Percentiles rank a stretch among this genome's conserved stretches.
Conservation (phyloP, 2,797 vertebrate genomes). For the Diplodus sargus region DNA sequence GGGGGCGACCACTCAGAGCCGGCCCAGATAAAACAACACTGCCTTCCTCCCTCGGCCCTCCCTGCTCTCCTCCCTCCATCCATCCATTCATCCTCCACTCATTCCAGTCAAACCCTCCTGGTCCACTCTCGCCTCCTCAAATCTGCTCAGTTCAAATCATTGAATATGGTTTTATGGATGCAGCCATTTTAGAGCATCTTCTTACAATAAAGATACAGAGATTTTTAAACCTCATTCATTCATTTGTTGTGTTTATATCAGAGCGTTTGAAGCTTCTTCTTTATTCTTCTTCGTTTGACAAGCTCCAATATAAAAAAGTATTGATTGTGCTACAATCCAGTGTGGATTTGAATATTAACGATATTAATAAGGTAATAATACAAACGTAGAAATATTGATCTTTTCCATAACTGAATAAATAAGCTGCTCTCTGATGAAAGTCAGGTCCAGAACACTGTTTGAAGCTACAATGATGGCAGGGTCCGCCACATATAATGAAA, state of each 20-base stretch:
- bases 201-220: background rate
- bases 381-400: too few relatives aligned
- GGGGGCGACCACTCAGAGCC: slow-evolving; percentile 70
- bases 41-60: slow-evolving; percentile 34
- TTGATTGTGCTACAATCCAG: too few relatives aligned
- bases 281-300: too few relatives aligned
- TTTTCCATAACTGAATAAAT: too few relatives aligned
- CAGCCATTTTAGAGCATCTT: background rate
- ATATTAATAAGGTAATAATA: too few relatives aligned
- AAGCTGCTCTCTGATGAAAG: too few relatives aligned
- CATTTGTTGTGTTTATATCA: background rate
- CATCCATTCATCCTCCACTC: slow-evolving; percentile 40
- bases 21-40: slow-evolving; percentile 74
- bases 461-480: too few relatives aligned
- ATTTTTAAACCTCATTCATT: background rate
- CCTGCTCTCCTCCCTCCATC: slow-evolving; percentile 22
- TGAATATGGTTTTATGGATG: slow-evolving; percentile 10
- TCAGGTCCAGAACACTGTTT: too few relatives aligned
- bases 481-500: too few relatives aligned
- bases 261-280: too few relatives aligned
- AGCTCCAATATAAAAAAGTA: too few relatives aligned
- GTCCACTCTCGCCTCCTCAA: background rate
- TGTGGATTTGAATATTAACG: too few relatives aligned
- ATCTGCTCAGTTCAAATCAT: slow-evolving; percentile 30
- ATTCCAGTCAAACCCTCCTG: slow-evolving; percentile 35